Conservation (phyloP, 2,797 vertebrate species). For the Pogoniulus pusillus region DNA sequence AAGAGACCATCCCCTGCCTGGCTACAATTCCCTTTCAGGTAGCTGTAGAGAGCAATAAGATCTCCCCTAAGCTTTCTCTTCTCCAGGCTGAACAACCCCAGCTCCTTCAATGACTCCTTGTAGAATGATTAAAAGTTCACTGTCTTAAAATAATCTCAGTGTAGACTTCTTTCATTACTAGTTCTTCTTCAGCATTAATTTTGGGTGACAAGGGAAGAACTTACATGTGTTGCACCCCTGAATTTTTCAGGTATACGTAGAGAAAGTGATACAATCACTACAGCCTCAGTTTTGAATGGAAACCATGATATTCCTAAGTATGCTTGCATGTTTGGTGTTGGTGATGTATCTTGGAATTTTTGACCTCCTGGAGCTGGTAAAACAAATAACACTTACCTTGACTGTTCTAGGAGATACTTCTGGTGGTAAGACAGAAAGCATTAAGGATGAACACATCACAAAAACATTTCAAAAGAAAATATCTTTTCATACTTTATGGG, state of each 20-base stretch:
- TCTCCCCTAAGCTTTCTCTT: too few relatives aligned
- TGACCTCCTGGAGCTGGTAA: not conserved
- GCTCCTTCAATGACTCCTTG: too few relatives aligned
- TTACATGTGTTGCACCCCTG: not conserved
- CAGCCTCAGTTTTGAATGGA: not conserved
- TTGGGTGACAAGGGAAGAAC: not conserved
- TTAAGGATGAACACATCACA: not conserved
- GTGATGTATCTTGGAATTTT: not conserved
- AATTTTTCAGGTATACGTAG: not conserved
- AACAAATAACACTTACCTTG: not conserved
- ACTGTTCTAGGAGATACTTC: not conserved
- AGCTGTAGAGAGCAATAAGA: too few relatives aligned
- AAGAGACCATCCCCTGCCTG: too few relatives aligned
- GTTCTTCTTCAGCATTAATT: not conserved
- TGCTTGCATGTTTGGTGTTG: not conserved
- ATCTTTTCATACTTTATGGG: not conserved
- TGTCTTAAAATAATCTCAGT: too few relatives aligned
- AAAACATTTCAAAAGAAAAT: not conserved
- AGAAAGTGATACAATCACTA: not conserved
- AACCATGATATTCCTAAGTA: accelerated
- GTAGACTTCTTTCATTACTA: too few relatives aligned
- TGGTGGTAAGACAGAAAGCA: not conserved
- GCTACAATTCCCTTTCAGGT: too few relatives aligned
- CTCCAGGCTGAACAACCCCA: too few relatives aligned
- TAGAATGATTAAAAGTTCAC: too few relatives aligned